Base-by-base conservation (phyloP, 2,797 vertebrate species). In the Phataginus tetradactyla region DNA sequence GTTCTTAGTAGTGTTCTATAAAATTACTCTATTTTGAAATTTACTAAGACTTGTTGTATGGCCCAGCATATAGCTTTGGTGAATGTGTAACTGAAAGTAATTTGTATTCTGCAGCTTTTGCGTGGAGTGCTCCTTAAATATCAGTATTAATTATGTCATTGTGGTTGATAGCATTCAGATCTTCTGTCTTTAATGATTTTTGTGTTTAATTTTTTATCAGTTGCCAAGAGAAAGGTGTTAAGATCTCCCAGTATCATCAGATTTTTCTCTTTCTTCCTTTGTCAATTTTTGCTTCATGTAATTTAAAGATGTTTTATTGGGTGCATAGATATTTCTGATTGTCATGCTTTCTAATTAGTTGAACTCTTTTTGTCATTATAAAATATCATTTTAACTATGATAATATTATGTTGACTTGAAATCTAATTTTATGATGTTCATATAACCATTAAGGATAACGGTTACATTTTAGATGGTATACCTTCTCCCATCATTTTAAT, bases 111-210 rank as follows among this genome's bases (percentile, higher is more conserved):
- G 34, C 32, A 77, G 10, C 20, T 78, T 7, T 25, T 89, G 79
- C 45, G 14, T 53, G 2, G 39, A 57, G 4, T 64, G 13, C 42
- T 51, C n/a, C 34, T 84, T 71, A 92, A 78, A 39, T 71, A 64
- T 78, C 37, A 51, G 9, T 77, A 61, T 75, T 42, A 84, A 51
- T 90, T 84, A 88, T 74, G 53, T 90, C n/a, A 51, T 90, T 61
- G 8, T 69, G 9, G 2, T 68, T 61, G 21, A 39, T 37, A 84
- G n/a, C 84, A 21, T 94, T 90, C n/a, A 61, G n/a, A 77, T 68
- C 51, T 84, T 69, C 29, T 90, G 17, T 94, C 72, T 78, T 61
- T 85, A 85, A 84, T 85, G 84, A 55, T 78, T 77, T 88, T 89
- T 78, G 20, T 78, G 42, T 75, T 85, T 94, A n/a, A 20, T 25